Percentiles rank a stretch among this genome's conserved stretches.
Conservation (phyloP, 1,140 invertebrate species). For the Drosophila biarmipes region DNA sequence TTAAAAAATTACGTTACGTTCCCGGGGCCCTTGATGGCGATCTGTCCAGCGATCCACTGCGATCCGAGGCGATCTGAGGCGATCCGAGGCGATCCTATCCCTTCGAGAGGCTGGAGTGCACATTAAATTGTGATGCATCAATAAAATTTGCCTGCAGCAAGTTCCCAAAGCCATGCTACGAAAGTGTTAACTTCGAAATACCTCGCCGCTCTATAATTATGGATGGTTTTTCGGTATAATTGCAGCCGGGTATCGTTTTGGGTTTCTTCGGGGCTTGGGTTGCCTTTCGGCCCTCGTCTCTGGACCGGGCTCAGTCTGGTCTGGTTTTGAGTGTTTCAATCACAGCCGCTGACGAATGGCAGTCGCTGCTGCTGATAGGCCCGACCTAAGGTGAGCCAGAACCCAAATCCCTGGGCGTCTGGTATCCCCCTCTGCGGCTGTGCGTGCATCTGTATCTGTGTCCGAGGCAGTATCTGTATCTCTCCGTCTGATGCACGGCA, state of each 20-base stretch:
- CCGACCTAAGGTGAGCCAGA: slow-evolving; percentile 16
- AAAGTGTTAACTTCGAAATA: slow-evolving; percentile 84
- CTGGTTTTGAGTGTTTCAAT: slow-evolving; percentile 70
- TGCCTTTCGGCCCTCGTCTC: not conserved
- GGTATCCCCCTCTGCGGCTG: slow-evolving; percentile 29
- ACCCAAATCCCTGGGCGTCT: slow-evolving; percentile 17
- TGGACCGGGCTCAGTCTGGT: not conserved
- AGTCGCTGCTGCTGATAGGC: slow-evolving; percentile 65
- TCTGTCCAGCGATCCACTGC: slow-evolving; percentile 43
- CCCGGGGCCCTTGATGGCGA: slow-evolving; percentile 54
- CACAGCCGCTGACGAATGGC: slow-evolving; percentile 76
- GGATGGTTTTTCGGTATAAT: slow-evolving; percentile 81
- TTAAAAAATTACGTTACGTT: slow-evolving; percentile 78
- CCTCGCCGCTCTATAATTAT: slow-evolving; percentile 84
- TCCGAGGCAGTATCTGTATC: slow-evolving; percentile 27
- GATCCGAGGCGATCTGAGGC: slow-evolving; percentile 17
- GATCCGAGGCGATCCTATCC: slow-evolving; percentile 26
- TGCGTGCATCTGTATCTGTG: slow-evolving; percentile 39
- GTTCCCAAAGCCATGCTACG: slow-evolving; percentile 82
- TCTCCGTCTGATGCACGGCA: slow-evolving; percentile 53
- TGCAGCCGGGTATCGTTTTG: slow-evolving; percentile 48
- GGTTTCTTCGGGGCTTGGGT: slow-evolving; percentile 1
- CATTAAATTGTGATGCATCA: slow-evolving; percentile 84
- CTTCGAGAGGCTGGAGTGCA: slow-evolving; percentile 54
- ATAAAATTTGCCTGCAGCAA: slow-evolving; percentile 82